These are phyloP conservation scores for Amblyraja radiata DNA, from an alignment of 2,797 vertebrate species.

Conservation along the genomic window DNA sequence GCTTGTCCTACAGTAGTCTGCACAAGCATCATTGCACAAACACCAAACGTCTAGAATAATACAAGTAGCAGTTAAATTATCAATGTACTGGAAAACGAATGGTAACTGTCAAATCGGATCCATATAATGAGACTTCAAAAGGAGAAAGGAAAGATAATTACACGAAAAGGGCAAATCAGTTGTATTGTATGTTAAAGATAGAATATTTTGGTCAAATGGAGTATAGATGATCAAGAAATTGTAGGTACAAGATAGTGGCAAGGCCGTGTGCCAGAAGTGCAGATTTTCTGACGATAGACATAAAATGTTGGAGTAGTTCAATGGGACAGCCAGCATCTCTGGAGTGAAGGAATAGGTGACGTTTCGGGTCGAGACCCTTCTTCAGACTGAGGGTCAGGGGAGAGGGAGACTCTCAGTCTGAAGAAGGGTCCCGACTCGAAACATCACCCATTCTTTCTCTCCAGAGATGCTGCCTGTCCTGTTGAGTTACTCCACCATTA, in stretches of 20 bases:
- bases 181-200: neutral
- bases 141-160: neutral
- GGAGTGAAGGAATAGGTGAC: too few species aligned
- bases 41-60: neutral
- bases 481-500: too few species aligned
- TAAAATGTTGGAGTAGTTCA: too few species aligned
- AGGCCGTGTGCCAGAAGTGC: neutral
- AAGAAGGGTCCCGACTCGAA: too few species aligned
- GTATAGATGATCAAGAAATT: neutral
- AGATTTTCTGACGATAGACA: neutral
- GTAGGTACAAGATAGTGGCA: neutral
- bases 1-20: neutral
- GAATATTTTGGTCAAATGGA: neutral
- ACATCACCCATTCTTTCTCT: too few species aligned
- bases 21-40: too few species aligned
- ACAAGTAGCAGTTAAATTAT: neutral
- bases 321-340: too few species aligned
- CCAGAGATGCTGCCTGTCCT: too few species aligned
- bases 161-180: neutral
- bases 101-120: neutral
- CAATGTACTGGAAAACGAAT: neutral
- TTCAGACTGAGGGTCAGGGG: too few species aligned
- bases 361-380: too few species aligned
- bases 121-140: neutral
- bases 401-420: too few species aligned